Evolutionary conservation across 2,888 invertebrate genomes (phyloP), one percentile per base, ranked within the genome.

Genomic region (Lepetodrilus schrolli): DNA sequence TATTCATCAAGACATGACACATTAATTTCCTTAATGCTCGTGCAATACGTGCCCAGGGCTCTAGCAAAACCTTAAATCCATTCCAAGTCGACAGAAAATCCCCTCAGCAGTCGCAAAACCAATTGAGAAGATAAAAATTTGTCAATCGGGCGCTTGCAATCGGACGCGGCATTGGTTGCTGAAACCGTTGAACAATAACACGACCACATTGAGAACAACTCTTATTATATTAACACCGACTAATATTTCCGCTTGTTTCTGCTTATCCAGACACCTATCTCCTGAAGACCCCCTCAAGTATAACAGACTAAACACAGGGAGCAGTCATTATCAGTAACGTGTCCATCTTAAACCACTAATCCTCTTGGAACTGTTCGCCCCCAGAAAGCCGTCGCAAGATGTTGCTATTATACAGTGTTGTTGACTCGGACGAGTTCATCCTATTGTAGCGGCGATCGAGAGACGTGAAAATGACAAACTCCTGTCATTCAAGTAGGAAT

Each of bases 1-100:
- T 34, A 58, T 58, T 58, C 34, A 58, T 58, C 58, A 58, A 58
- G 17, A 34, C 30, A 58, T 58, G 58, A 58, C 58, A 58, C 58
- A 58, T 58, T 58, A 58, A 58, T 58, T 58, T 58, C 58, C 58
- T 58, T 30, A 58, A 58, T 58, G 58, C 58, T 58, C 17, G 58
- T 30, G 58, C 58, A 34, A n/a, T 58, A 34, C 30, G 30, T 13
- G 58, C 58, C 34, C 17, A 17, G 34, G 58, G 58, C 21, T 30
- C n/a, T 10, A 8, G 51, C 17, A 34, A 17, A 30, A 34, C 51
- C 5, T 23, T 58, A 30, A 58, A 13, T 30, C 58, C 58, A 17
- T 23, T 5, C 58, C 7, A 34, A 4, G 17, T 17, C 58, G n/a
- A 34, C 26, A 30, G 17, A 30, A 10, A 58, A 58, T 58, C 23